phyloP scores from a whole-genome alignment of 2,888 invertebrate genomes.

The Clepsis dumicolana region DNA sequence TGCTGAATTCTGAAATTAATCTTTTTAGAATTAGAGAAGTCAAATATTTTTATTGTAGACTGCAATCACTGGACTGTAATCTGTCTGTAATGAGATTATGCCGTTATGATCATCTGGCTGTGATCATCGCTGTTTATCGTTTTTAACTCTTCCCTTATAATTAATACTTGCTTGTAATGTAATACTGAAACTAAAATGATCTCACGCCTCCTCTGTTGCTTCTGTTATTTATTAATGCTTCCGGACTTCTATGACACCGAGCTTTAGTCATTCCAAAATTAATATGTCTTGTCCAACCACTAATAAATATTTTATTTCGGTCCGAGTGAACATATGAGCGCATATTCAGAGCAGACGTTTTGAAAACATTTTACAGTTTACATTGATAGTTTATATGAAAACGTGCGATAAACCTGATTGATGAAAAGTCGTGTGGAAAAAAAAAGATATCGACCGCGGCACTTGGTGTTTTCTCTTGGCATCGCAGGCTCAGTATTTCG shows the following conservation, averaged over 20 bases:
- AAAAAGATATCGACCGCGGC: not conserved
- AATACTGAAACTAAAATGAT: too few relatives aligned
- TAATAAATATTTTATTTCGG: not conserved
- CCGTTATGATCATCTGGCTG: too few relatives aligned
- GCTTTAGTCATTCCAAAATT: not conserved
- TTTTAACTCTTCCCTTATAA: too few relatives aligned
- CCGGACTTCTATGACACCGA: not conserved
- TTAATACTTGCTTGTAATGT: too few relatives aligned
- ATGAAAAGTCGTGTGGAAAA: not conserved
- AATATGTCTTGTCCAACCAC: not conserved
- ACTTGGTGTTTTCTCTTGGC: not conserved
- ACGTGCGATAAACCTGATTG: slow-evolving; percentile 3
- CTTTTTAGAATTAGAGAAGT: too few relatives aligned
- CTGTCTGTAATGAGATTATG: too few relatives aligned
- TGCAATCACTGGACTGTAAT: too few relatives aligned
- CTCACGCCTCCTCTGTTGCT: not conserved
- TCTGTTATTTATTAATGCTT: not conserved
- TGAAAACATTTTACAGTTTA: slow-evolving; percentile 3
- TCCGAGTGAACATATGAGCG: not conserved
- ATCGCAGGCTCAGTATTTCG: not conserved
- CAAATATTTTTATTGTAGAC: too few relatives aligned
- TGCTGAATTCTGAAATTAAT: too few relatives aligned
- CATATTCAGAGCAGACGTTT: not conserved
- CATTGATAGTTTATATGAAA: slow-evolving; percentile 11
- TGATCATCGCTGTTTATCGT: too few relatives aligned